These are phyloP conservation scores for Zoroaster sp. DNA, from an alignment of 53 echinoderm and acorn worm genomes.

Conservation along the genomic window DNA sequence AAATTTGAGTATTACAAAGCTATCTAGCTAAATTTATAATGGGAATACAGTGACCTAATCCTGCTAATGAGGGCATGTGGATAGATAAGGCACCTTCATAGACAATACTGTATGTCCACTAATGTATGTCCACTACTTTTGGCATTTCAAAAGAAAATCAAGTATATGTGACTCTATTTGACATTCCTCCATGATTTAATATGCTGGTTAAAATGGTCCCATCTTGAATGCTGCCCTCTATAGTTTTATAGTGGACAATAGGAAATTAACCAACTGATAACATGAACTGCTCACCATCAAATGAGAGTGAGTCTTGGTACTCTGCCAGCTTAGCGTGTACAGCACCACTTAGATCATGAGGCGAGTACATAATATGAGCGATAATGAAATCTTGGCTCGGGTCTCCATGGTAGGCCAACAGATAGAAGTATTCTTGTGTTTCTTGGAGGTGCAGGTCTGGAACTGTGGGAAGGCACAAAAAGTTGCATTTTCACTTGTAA, in stretches of 20 bases:
- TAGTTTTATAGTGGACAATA: background rate
- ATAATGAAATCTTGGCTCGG: background rate
- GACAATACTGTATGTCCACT: no score
- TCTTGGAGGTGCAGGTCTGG: conserved; percentile 66
- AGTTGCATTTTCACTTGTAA: no score
- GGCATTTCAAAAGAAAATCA: background rate
- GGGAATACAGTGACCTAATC: no score
- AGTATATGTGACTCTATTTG: background rate
- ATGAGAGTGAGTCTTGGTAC: conserved; percentile 8
- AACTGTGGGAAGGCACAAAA: conserved; percentile 12
- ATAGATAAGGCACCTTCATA: no score
- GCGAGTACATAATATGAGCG: conserved; percentile 52
- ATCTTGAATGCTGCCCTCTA: background rate
- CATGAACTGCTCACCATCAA: conserved; percentile 16
- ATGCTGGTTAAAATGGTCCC: background rate
- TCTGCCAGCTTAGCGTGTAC: conserved; percentile 27
- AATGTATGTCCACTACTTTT: no score
- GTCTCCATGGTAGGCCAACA: conserved; percentile 47
- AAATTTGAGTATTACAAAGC: no score
- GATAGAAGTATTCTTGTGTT: conserved; percentile 57
- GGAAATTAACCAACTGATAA: background rate
- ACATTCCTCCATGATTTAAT: no score
- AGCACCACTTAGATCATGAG: conserved; percentile 24
- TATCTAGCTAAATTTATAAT: no score
- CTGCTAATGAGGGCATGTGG: no score